Percentiles rank a stretch among this genome's conserved stretches.
phyloP scores from a whole-genome alignment of 2,888 invertebrate species.

The Seira sanloemensis region DNA sequence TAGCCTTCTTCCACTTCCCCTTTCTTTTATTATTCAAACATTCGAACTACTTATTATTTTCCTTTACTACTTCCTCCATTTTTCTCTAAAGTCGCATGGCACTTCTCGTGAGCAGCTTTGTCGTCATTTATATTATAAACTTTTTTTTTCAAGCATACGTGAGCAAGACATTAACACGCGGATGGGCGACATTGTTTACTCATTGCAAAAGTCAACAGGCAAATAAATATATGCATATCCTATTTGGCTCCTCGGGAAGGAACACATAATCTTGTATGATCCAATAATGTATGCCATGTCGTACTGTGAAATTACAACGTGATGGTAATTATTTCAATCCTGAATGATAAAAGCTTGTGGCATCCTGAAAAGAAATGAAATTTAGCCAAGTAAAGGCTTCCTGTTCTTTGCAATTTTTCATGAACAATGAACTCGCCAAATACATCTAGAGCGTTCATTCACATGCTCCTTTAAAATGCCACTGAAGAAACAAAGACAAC shows the following conservation, averaged over 20 bases:
- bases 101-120: not conserved
- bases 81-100: not conserved
- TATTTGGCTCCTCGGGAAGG: not conserved
- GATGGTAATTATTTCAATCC: not conserved
- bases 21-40: too few relatives aligned
- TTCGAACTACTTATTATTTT: not conserved
- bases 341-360: not conserved
- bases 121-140: not conserved
- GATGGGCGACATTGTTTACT: not conserved
- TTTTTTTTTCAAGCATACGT: not conserved
- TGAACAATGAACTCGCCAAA: constrained; percentile 46
- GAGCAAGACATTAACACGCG: not conserved
- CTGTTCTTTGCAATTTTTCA: constrained; percentile 42
- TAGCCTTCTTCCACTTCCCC: not conserved
- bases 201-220: not conserved
- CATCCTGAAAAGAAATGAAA: constrained; percentile 21
- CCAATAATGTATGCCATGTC: constrained; percentile 15
- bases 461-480: not conserved
- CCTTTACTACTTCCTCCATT: not conserved
- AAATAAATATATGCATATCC: not conserved
- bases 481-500: not conserved
- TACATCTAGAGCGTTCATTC: not conserved
- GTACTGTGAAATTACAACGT: not conserved
- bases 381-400: constrained; percentile 33
- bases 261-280: not conserved